phyloP scores from a whole-genome alignment of 2,797 vertebrate species.

The Cheirogaleus major region DNA sequence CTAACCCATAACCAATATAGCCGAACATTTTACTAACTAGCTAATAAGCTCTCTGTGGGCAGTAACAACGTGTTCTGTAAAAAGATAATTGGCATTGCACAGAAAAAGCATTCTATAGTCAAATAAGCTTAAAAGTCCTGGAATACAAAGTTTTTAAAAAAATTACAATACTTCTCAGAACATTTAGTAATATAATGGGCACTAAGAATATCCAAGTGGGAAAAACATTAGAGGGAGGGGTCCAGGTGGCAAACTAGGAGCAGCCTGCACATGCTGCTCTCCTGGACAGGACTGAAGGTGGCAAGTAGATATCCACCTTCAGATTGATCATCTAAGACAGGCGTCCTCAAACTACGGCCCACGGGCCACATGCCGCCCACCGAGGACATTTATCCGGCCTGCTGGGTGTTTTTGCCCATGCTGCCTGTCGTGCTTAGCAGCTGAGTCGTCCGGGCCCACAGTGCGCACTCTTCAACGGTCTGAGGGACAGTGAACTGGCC shows the following conservation, averaged over 20 bases:
- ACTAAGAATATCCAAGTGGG: background rate
- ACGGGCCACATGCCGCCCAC: no score
- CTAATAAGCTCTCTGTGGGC: background rate
- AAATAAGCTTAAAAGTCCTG: slow-evolving; percentile 21
- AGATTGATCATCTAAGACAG: background rate
- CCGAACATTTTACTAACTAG: slow-evolving; percentile 5
- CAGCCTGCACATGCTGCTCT: background rate
- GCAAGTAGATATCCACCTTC: background rate
- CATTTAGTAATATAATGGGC: background rate
- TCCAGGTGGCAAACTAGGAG: background rate
- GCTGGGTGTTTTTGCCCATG: no score
- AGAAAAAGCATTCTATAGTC: background rate
- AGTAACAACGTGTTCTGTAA: background rate
- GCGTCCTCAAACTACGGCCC: no score
- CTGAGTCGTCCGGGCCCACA: no score
- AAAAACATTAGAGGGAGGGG: background rate
- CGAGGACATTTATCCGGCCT: no score
- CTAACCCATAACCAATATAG: background rate
- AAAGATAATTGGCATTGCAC: background rate
- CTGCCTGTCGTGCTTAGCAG: no score
- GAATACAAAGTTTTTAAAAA: background rate
- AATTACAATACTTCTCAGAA: background rate
- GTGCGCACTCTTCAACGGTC: no score
- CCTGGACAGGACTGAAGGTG: background rate
- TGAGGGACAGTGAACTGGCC: no score